Evolutionary conservation across 2,113 vertebrate species (phyloP), one percentile per base, ranked within the genome.

Genomic region (Muntiacus reevesi): DNA sequence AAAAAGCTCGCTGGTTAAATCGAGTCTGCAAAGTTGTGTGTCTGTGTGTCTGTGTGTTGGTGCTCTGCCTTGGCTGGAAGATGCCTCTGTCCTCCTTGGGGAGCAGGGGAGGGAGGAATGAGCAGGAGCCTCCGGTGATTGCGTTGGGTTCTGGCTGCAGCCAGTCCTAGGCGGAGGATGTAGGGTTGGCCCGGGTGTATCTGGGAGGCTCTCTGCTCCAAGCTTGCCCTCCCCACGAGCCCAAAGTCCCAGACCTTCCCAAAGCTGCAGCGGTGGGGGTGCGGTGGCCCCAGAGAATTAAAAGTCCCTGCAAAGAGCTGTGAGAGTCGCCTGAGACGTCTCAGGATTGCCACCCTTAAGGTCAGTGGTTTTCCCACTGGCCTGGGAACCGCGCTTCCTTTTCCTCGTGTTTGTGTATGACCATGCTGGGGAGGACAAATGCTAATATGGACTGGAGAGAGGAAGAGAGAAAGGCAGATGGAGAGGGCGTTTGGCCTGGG

Each of bases 41-140:
- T 50, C 2, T 91, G 54, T 36, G 25, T 54, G 52, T 54, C 16
- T 54, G 52, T 64, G n/a, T 3, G 13, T 30, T 5, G 14, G 19
- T 12, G n/a, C 15, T 9, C 71, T 25, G 64, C 30, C 30, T 28
- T 47, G 16, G 1, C 30, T 40, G 4, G 3, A 0, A 28, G 43
- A 10, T 0, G 23, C 9, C 47, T 52, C 57, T 6, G 6, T 33
- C 19, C 30, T 27, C 36, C 13, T 36, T 4, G 1, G 1, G n/a
- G 6, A 7, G 27, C 13, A 21, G 4, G 33, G 12, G 2, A 19
- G 0, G 0, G 15, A 25, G 27, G 5, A 15, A 9, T 5, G 12
- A 4, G 43, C 36, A 5, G 33, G 40, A 25, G 8, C 50, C 30
- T 60, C 33, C n/a, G 33, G 25, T 21, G n/a, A 40, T 74, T 14